phyloP scores from a whole-genome alignment of 2,797 vertebrate species.

The Mus spretus region DNA sequence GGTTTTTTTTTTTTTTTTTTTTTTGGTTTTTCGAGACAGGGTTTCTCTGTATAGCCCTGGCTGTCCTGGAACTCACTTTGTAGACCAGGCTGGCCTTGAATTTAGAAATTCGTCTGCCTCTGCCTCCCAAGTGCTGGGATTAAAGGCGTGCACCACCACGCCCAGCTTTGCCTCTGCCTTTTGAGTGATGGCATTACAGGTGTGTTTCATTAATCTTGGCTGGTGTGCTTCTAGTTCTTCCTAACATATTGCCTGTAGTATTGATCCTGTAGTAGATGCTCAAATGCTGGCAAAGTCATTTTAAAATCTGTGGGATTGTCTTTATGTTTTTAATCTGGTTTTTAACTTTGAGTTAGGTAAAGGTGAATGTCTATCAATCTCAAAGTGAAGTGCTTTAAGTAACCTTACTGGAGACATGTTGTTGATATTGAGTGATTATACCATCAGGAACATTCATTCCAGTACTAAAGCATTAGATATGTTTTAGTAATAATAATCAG shows the following conservation, averaged over 20 bases:
- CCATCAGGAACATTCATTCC: conserved; percentile 35
- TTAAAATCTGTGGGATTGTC: not conserved
- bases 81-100: too few species aligned
- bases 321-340: conserved; percentile 45
- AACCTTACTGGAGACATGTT: conserved; percentile 50
- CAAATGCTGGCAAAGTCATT: conserved; percentile 49
- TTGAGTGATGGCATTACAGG: not conserved
- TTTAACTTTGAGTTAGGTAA: conserved; percentile 20
- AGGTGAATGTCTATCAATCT: conserved; percentile 49
- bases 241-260: not conserved
- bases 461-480: conserved; percentile 55
- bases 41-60: too few species aligned
- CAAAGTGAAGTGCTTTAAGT: conserved; percentile 47
- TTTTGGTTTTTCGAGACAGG: too few species aligned
- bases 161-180: not conserved
- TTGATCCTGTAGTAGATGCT: conserved; percentile 22
- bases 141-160: too few species aligned
- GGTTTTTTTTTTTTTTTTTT: too few species aligned
- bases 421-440: conserved; percentile 55
- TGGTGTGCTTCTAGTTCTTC: conserved; percentile 14
- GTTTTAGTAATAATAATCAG: not conserved
- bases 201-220: not conserved
- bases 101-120: too few species aligned
- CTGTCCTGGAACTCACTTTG: too few species aligned
- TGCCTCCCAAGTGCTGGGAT: too few species aligned